These are phyloP conservation scores for Plebejus melissa DNA, from an alignment of 2,888 invertebrate species.

Conservation along the genomic window DNA sequence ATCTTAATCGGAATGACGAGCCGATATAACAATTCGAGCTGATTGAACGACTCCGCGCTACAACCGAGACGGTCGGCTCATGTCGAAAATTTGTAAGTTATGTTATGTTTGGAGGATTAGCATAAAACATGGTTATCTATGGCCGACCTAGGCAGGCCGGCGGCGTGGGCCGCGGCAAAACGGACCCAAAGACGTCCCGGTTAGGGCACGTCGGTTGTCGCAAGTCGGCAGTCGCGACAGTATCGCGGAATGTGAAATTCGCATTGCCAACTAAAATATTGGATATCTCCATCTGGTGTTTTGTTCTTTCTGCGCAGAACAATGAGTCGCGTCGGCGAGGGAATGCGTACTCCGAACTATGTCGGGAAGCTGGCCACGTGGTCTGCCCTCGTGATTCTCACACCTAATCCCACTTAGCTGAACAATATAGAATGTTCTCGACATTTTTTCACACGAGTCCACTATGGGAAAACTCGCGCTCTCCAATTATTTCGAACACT, in stretches of 20 bases:
- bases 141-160: constrained; percentile 68
- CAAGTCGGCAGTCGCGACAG: constrained; percentile 40
- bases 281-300: constrained; percentile 78
- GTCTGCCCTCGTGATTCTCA: constrained; percentile 13
- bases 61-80: constrained; percentile 49
- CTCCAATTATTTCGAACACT: constrained; percentile 5
- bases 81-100: constrained; percentile 71
- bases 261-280: constrained; percentile 79
- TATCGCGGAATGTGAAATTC: constrained; percentile 74
- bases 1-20: constrained; percentile 77
- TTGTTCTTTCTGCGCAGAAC: constrained; percentile 74
- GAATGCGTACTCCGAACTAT: constrained; percentile 73
- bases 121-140: constrained; percentile 75
- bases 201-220: constrained; percentile 46
- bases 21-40: constrained; percentile 73
- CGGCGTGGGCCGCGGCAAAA: constrained; percentile 25
- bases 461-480: not conserved
- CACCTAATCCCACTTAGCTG: constrained; percentile 26
- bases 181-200: constrained; percentile 39
- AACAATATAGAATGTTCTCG: constrained; percentile 19
- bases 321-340: constrained; percentile 74
- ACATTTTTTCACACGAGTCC: constrained; percentile 21
- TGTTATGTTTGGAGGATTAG: constrained; percentile 69
- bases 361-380: constrained; percentile 36
- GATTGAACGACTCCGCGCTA: constrained; percentile 69